phyloP scores from a whole-genome alignment of 1,140 invertebrate species.

The Liolophura sinensis region DNA sequence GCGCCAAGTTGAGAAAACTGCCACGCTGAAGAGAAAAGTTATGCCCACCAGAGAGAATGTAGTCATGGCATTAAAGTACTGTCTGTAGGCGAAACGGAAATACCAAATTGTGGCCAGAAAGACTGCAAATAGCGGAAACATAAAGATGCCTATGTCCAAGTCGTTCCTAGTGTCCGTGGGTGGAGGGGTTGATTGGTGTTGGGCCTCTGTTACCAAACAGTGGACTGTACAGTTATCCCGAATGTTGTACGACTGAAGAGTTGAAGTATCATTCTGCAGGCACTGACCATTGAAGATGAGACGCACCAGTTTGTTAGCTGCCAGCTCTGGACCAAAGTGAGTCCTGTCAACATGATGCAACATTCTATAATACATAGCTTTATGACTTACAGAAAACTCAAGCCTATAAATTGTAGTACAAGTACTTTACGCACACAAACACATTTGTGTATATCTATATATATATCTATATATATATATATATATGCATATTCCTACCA shows the following conservation, averaged over 20 bases:
- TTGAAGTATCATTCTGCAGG: conserved; percentile 74
- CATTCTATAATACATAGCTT: neutral
- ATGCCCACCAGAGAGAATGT: conserved; percentile 66
- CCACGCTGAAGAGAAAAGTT: conserved; percentile 65
- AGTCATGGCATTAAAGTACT: conserved; percentile 68
- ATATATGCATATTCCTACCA: too few relatives aligned
- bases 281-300: conserved; percentile 88
- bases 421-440: too few relatives aligned
- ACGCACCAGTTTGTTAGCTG: conserved; percentile 75
- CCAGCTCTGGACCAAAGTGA: conserved; percentile 79
- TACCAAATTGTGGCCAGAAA: conserved; percentile 67
- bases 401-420: too few relatives aligned
- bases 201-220: conserved; percentile 68
- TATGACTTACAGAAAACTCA: neutral
- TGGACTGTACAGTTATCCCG: conserved; percentile 87
- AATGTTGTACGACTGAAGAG: conserved; percentile 76
- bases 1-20: conserved; percentile 28
- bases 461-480: too few relatives aligned
- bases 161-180: conserved; percentile 12
- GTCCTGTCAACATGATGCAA: conserved; percentile 64
- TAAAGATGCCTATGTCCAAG: conserved; percentile 41
- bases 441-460: too few relatives aligned
- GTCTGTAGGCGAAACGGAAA: conserved; percentile 66
- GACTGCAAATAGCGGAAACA: conserved; percentile 62
- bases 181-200: conserved; percentile 20